phyloP scores from a whole-genome alignment of 2,888 invertebrate genomes.

The Scaptomyza polygonia region DNA sequence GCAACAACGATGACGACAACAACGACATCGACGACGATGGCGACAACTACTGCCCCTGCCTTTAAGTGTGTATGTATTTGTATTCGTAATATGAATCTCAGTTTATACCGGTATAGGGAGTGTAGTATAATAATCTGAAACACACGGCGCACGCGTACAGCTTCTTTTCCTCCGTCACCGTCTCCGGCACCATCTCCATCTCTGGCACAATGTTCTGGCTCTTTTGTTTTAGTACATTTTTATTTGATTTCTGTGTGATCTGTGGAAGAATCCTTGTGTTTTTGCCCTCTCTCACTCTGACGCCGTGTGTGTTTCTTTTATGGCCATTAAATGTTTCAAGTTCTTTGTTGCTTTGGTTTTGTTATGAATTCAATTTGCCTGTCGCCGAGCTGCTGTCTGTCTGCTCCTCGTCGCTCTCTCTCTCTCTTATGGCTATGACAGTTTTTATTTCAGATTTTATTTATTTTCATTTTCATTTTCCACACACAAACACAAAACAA shows the following conservation, averaged over 20 bases:
- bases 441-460: slow-evolving; percentile 64
- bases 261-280: slow-evolving; percentile 51
- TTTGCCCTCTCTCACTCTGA: no score
- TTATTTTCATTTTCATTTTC: slow-evolving; percentile 62
- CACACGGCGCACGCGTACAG: slow-evolving; percentile 66
- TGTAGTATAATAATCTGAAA: slow-evolving; percentile 22
- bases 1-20: slow-evolving; percentile 27
- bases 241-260: slow-evolving; percentile 63
- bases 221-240: slow-evolving; percentile 64
- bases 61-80: slow-evolving; percentile 27
- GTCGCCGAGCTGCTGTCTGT: slow-evolving; percentile 43
- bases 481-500: slow-evolving; percentile 15
- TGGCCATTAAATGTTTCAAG: slow-evolving; percentile 75
- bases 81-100: slow-evolving; percentile 31
- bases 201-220: slow-evolving; percentile 1
- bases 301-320: slow-evolving; percentile 74
- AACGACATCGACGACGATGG: slow-evolving; percentile 19
- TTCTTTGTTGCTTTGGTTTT: slow-evolving; percentile 55
- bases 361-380: slow-evolving; percentile 81
- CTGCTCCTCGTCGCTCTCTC: background rate
- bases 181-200: background rate
- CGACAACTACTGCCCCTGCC: slow-evolving; percentile 47
- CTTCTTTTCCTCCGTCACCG: slow-evolving; percentile 5
- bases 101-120: slow-evolving; percentile 12
- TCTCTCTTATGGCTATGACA: slow-evolving; percentile 53